Conservation (phyloP, 2,113 vertebrate species). For the Lycocorax pyrrhopterus region DNA sequence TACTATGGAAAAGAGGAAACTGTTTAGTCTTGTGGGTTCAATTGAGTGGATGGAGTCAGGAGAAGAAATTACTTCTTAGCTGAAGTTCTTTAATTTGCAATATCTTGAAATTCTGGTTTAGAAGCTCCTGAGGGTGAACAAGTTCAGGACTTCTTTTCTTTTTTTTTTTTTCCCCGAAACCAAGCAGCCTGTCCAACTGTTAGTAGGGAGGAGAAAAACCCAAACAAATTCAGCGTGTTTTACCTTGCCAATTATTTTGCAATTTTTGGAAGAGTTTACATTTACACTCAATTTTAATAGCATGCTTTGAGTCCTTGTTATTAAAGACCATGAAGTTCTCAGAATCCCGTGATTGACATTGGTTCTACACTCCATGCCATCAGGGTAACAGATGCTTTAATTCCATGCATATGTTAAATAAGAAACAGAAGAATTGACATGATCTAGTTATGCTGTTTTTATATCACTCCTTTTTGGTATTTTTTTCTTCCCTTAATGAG, state of each 20-base stretch:
- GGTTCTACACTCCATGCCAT: background rate
- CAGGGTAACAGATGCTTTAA: background rate
- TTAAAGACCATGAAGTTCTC: background rate
- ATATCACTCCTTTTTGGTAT: background rate
- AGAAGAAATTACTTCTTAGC: background rate
- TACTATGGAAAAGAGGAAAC: background rate
- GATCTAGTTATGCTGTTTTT: background rate
- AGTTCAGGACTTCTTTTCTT: background rate
- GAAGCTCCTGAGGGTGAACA: background rate
- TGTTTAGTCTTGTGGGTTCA: background rate
- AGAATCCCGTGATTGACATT: background rate
- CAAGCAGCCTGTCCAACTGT: background rate
- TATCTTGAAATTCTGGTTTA: background rate
- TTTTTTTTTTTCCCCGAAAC: background rate
- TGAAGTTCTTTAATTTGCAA: background rate
- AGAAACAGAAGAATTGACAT: background rate
- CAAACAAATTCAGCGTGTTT: background rate
- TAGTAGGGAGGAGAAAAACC: accelerated
- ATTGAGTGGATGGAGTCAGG: background rate
- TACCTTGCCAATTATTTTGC: background rate
- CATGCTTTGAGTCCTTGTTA: background rate
- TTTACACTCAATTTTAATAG: background rate
- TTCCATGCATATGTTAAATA: background rate
- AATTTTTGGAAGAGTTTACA: background rate
- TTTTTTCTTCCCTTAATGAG: background rate